Conservation (phyloP, 1,140 invertebrate genomes). For the Solenopsis invicta region DNA sequence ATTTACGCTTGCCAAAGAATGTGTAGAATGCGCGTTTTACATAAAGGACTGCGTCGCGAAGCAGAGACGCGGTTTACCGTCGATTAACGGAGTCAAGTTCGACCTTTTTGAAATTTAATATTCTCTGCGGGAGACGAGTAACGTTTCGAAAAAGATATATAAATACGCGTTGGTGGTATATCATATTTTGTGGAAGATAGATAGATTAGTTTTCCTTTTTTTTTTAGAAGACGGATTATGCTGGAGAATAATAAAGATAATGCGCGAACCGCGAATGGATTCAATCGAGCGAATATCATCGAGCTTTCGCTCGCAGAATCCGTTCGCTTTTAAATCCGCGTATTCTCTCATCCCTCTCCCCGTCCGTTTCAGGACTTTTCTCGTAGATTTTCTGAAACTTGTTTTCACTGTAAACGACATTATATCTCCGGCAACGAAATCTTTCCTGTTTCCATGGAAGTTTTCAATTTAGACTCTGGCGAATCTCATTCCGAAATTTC, state of each 20-base stretch:
- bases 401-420: conserved; percentile 20
- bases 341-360: neutral
- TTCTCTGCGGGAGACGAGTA: neutral
- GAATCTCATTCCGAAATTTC: conserved; percentile 2
- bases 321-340: neutral
- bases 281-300: conserved; percentile 25
- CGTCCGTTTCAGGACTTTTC: conserved; percentile 14
- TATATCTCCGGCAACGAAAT: conserved; percentile 27
- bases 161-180: neutral
- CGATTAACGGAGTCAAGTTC: neutral
- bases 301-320: neutral
- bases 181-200: conserved; percentile 8
- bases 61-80: neutral
- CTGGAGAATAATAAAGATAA: conserved; percentile 18
- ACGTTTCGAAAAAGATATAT: neutral
- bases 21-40: neutral
- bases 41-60: neutral
- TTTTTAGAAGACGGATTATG: conserved; percentile 1
- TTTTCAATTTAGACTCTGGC: neutral
- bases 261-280: neutral
- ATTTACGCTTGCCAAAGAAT: neutral
- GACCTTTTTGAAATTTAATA: neutral
- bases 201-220: neutral
- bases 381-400: conserved; percentile 37
- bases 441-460: neutral